Percentiles rank a stretch among this genome's conserved stretches.
Evolutionary conservation across 2,113 vertebrate genomes (phyloP).

Genomic region (Centropristis striata): DNA sequence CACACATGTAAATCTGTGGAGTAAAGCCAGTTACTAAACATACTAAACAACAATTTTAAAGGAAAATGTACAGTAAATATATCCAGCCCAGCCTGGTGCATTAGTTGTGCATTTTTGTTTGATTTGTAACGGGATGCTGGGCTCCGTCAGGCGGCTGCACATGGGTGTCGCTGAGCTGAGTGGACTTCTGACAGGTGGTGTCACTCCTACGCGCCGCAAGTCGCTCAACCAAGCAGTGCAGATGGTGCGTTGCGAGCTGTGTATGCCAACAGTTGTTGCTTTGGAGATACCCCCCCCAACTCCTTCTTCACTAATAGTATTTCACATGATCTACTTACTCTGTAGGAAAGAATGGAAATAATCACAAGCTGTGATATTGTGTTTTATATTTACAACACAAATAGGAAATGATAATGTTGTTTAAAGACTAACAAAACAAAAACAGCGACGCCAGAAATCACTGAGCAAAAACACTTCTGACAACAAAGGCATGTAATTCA

Average conservation of each 20-base stretch:
- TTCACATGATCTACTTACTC: conserved; percentile 7
- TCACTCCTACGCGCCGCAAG: conserved; percentile 69
- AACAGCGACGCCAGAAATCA: conserved; percentile 69
- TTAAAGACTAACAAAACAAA: conserved; percentile 68
- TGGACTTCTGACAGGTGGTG: conserved; percentile 71
- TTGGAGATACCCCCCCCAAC: conserved; percentile 4
- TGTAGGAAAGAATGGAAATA: conserved; percentile 52
- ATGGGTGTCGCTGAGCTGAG: conserved; percentile 35
- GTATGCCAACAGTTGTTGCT: conserved; percentile 32
- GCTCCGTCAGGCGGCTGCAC: conserved; percentile 30
- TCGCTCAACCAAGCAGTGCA: conserved; percentile 57
- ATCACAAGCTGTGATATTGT: conserved; percentile 52
- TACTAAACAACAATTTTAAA: background rate
- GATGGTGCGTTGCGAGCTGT: conserved; percentile 62
- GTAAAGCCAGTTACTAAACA: background rate
- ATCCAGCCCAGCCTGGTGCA: background rate
- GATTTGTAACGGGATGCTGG: conserved; percentile 23
- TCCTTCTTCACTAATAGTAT: background rate
- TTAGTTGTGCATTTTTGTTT: background rate
- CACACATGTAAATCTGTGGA: background rate
- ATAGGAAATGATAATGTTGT: conserved; percentile 68
- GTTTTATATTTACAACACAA: conserved; percentile 81
- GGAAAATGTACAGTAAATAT: background rate
- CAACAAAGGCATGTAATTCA: conserved; percentile 83
- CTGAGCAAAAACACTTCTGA: conserved; percentile 63